Evolutionary conservation across 1,140 invertebrate species (phyloP).

Genomic region (Globodera ellingtonae): DNA sequence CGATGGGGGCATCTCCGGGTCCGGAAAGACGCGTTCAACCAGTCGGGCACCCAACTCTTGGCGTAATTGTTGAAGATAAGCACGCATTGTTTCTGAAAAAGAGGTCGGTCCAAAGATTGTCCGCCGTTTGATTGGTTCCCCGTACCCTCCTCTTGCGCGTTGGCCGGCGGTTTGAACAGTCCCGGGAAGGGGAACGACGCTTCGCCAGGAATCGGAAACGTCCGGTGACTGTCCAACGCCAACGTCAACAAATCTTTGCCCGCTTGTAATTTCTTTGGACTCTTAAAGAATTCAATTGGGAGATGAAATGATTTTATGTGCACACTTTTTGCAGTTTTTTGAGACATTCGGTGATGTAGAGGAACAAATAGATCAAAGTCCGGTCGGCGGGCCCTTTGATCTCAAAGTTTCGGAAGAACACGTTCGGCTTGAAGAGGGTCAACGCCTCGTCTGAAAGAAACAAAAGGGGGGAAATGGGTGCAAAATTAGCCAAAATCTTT

Average conservation of each 20-base stretch:
- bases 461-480: neutral
- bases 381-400: conserved; percentile 71
- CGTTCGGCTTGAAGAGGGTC: conserved; percentile 96
- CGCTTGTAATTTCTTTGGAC: conserved; percentile 77
- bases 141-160: conserved; percentile 76
- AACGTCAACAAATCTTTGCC: conserved; percentile 92
- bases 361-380: conserved; percentile 93
- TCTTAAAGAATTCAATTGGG: conserved; percentile 41
- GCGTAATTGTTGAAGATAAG: conserved; percentile 88
- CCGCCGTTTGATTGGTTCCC: neutral
- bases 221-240: conserved; percentile 72
- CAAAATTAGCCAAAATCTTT: neutral
- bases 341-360: conserved; percentile 98
- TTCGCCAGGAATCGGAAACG: conserved; percentile 88
- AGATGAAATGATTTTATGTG: conserved; percentile 13
- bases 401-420: conserved; percentile 98
- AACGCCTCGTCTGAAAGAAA: conserved; percentile 78
- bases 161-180: conserved; percentile 87
- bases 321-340: conserved; percentile 70
- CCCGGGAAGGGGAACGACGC: conserved; percentile 93
- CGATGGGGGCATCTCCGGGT: conserved; percentile 91
- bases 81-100: conserved; percentile 81
- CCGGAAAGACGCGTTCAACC: conserved; percentile 85
- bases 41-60: conserved; percentile 90
- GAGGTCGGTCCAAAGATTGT: conserved; percentile 22